Conservation (phyloP, 2,888 invertebrate species). For the Volucella bombylans region DNA sequence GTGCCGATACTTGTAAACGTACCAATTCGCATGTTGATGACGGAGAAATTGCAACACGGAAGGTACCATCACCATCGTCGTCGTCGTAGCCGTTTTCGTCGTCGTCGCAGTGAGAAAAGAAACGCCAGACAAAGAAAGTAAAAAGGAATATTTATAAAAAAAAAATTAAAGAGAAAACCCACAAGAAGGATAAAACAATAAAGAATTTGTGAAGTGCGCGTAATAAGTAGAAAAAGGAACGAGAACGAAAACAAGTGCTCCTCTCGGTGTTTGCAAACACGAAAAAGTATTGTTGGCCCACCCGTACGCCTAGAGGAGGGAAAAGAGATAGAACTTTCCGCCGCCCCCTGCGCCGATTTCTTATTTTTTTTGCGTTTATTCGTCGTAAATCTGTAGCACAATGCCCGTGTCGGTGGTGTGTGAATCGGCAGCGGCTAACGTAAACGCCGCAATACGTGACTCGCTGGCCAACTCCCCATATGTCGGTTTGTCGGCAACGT, state of each 20-base stretch:
- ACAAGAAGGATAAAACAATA: background rate
- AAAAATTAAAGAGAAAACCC: conserved; percentile 19
- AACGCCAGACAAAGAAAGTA: conserved; percentile 19
- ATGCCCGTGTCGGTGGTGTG: conserved; percentile 82
- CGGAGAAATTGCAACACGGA: conserved; percentile 71
- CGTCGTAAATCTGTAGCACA: conserved; percentile 54
- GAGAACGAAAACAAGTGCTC: conserved; percentile 46
- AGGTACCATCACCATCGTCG: conserved; percentile 61
- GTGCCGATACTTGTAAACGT: conserved; percentile 44
- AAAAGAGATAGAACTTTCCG: background rate
- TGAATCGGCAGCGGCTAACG: conserved; percentile 80
- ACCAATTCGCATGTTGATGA: conserved; percentile 70
- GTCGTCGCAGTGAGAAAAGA: conserved; percentile 36
- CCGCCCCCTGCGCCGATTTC: background rate
- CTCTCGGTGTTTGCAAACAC: conserved; percentile 66
- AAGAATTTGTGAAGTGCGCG: background rate
- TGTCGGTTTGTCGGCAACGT: conserved; percentile 36
- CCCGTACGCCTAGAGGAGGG: background rate
- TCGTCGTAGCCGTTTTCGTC: conserved; percentile 25
- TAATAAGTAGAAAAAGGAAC: conserved; percentile 31
- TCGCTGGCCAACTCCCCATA: conserved; percentile 78
- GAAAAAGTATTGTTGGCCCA: background rate
- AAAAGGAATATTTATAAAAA: conserved; percentile 14
- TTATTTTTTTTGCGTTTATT: too few relatives aligned
- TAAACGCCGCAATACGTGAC: conserved; percentile 82